Evolutionary conservation across 2,888 invertebrate species (phyloP), one percentile per base, ranked within the genome.

Genomic region (Agrotis ipsilon): DNA sequence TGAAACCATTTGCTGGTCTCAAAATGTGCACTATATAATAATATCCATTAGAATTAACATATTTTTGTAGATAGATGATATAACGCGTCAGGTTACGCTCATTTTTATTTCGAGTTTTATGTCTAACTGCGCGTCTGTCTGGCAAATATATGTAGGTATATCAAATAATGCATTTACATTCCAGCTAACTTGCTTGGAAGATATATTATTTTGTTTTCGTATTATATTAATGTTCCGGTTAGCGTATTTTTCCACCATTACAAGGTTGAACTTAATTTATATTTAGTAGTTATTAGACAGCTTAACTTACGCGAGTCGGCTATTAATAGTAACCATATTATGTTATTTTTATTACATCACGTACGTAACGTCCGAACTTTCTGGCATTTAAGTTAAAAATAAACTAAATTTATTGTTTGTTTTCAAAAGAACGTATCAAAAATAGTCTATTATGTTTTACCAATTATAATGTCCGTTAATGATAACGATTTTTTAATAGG

Each of bases 211-310:
- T 61, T 52, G 45, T 73, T 74, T 59, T 49, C 6, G 45, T 45
- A 49, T 4, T 59, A 58, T 9, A n/a, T 24, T 48, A 46, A 51
- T 55, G 63, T 65, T 80, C 59, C 55, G 46, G 60, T 63, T 52
- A 27, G 32, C 39, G 81, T 82, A 81, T 72, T 85, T 87, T 87
- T 84, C 86, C 88, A 78, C 21, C 2, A 46, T 69, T 39, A 72
- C 65, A 72, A 75, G 71, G 65, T 52, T 66, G 19, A 58, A 32
- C 24, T 27, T 46, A 39, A 46, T 59, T 63, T 68, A 68, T 60
- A 49, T 21, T 55, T 39, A 21, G 57, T 45, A 55, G 21, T 5
- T 45, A 32, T 48, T 39, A 46, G 14, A 32, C 14, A 32, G 13
- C 48, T 19, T 19, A 24, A 24, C 2, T 27, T 51, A 52, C 27